These are phyloP conservation scores for Diadophis punctatus DNA, from an alignment of 2,113 vertebrate genomes.

Conservation along the genomic window DNA sequence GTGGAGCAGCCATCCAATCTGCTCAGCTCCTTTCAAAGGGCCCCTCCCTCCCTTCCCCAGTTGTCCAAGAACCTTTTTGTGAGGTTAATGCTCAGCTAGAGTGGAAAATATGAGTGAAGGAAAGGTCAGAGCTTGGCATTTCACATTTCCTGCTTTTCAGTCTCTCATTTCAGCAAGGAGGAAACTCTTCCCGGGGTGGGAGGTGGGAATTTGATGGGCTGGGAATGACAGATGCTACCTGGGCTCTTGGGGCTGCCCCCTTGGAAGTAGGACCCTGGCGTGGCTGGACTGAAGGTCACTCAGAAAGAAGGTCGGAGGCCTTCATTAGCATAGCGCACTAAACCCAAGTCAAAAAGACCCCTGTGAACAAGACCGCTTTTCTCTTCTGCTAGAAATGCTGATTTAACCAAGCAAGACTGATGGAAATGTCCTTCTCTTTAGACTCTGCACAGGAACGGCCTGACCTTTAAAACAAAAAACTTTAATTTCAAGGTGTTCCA, in stretches of 20 bases:
- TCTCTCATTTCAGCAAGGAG: background rate
- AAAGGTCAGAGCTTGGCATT: background rate
- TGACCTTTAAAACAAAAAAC: background rate
- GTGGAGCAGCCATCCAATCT: background rate
- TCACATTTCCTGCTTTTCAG: background rate
- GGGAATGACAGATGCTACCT: background rate
- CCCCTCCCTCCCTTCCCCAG: background rate
- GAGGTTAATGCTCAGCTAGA: background rate
- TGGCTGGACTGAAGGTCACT: background rate
- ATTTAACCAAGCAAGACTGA: background rate
- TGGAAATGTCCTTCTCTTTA: background rate
- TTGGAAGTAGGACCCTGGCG: background rate
- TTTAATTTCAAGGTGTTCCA: background rate
- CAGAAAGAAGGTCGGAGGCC: background rate
- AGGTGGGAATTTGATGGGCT: background rate
- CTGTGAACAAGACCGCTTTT: background rate
- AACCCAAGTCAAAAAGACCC: background rate
- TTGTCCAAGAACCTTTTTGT: background rate
- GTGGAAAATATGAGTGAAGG: background rate
- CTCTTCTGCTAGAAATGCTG: too few relatives aligned
- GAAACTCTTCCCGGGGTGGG: background rate
- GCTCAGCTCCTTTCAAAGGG: background rate
- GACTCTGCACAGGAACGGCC: background rate
- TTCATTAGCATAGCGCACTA: background rate
- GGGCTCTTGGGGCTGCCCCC: background rate